Base-by-base conservation (phyloP, 2,888 invertebrate genomes). In the Blastobasis adustella region DNA sequence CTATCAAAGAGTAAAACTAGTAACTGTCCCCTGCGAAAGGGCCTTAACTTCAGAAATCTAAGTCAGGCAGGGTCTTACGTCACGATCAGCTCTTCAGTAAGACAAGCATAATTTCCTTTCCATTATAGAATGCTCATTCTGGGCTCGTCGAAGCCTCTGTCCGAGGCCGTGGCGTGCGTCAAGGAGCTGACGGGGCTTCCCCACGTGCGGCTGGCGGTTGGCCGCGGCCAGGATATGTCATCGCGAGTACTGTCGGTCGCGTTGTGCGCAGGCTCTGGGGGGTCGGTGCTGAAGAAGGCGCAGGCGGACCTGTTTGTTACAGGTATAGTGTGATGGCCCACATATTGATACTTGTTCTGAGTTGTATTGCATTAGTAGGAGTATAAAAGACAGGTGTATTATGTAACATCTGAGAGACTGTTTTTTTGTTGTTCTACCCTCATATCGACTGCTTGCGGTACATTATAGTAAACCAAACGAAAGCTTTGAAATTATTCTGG, bases 191-290 rank as follows among this genome's bases (percentile, higher is more conserved):
- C 95, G 37, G 90, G 91, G 0, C 74, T 96, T 39, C 71, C 90
- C 0, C 89, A 94, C 72, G 90, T 98, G 8, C 91, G 96, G 59
- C 77, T 98, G 39, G 96, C 96, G 5, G 64, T 92, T 45, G 94
- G 91, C 5, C 80, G 66, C 59, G 79, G 74, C 5, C 79, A 71
- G 58, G 54, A 59, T 38, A 56, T 89, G 78, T 59, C 77, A 73
- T 87, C 90, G 42, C 59, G 66, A 6, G 88, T 95, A 3, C 72
- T 76, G 37, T 90, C 89, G 0, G 91, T 96, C 5, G 98, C 96
- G 0, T 82, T 98, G 1, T 98, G 98, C 75, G 97, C 97, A 38
- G 98, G 98, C 0, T 95, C 98, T 0, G 98, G 98, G 0, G 87
- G 90, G 5, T 93, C 95, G 0, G 90, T 98, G 2, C 80, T 98